Conservation (phyloP, 2,797 vertebrate genomes). For the Acropternis orthonyx region DNA sequence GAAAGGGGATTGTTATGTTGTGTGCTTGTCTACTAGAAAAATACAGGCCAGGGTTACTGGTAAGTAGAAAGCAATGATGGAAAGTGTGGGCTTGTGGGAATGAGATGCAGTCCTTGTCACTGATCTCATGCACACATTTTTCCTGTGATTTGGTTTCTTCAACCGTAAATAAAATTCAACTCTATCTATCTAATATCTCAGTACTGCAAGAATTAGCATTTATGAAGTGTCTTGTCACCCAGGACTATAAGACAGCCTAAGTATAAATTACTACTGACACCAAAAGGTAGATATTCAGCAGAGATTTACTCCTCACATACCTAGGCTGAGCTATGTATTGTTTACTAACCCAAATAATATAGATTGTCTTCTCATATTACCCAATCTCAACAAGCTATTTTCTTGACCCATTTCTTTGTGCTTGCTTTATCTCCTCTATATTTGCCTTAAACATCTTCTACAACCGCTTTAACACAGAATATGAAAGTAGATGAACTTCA, state of each 20-base stretch:
- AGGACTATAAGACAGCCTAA: background rate
- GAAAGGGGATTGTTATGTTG: background rate
- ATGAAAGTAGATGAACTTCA: background rate
- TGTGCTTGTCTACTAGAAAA: background rate
- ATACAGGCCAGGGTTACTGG: background rate
- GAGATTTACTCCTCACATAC: background rate
- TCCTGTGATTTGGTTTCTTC: background rate
- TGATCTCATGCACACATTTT: background rate
- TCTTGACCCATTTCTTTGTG: background rate
- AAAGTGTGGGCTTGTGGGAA: background rate
- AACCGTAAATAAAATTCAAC: background rate
- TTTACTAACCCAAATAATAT: background rate
- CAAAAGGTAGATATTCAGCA: background rate
- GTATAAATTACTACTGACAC: background rate
- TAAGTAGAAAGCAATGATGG: background rate
- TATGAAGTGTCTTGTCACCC: background rate
- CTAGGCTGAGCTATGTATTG: background rate
- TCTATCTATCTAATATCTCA: background rate
- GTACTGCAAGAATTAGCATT: background rate
- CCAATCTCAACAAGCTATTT: background rate
- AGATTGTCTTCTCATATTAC: background rate
- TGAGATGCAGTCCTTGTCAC: background rate
- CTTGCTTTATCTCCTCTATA: background rate
- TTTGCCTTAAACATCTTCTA: background rate
- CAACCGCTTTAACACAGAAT: background rate